phyloP scores from a whole-genome alignment of 2,797 vertebrate genomes.

The Alosa sapidissima region DNA sequence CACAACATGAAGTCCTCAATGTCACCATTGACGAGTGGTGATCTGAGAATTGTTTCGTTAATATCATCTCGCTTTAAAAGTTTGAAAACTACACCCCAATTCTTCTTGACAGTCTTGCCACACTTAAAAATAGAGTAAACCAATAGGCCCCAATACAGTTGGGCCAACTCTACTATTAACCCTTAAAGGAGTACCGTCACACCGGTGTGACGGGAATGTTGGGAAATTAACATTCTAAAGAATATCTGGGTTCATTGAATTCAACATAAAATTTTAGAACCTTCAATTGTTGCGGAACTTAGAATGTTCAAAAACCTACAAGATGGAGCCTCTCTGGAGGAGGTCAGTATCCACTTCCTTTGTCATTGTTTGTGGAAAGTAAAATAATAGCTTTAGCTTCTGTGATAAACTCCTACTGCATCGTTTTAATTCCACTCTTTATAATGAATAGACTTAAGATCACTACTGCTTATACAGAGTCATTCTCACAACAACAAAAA shows the following conservation, averaged over 20 bases:
- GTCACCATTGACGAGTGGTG: background rate
- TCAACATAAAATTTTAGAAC: too few relatives aligned
- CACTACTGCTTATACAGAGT: background rate
- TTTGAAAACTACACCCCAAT: background rate
- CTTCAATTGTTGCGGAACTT: too few relatives aligned
- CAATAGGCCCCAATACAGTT: too few relatives aligned
- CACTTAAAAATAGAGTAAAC: background rate
- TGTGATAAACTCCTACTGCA: too few relatives aligned
- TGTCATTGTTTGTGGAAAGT: background rate
- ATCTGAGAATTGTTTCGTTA: background rate
- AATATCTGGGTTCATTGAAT: too few relatives aligned
- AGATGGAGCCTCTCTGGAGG: too few relatives aligned
- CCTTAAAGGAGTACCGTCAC: too few relatives aligned
- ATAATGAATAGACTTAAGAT: background rate
- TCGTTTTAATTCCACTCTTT: background rate
- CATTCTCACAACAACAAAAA: background rate
- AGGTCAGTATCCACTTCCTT: too few relatives aligned
- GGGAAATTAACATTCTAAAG: too few relatives aligned
- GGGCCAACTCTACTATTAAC: too few relatives aligned
- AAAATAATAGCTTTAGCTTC: background rate
- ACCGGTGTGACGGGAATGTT: too few relatives aligned
- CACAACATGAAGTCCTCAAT: background rate
- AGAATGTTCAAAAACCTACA: too few relatives aligned
- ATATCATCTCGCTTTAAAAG: background rate
- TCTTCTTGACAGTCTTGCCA: background rate